Evolutionary conservation across 2,888 invertebrate species (phyloP), one percentile per base, ranked within the genome.

Genomic region (Odontothrips loti): DNA sequence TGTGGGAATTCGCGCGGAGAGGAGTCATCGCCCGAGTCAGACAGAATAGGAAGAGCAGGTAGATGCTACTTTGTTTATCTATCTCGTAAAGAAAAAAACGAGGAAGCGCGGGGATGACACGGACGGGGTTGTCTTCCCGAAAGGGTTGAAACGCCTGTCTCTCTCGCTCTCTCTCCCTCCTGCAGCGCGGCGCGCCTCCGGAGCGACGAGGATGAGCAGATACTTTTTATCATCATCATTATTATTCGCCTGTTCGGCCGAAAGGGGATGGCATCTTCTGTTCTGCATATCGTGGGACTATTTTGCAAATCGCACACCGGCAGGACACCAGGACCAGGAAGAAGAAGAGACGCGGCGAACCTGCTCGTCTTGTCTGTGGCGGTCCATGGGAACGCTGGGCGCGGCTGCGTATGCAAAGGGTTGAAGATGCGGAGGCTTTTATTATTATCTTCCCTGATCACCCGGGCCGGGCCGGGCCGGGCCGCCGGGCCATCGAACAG

Each of bases 21-120:
- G 68, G 68, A 75, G 68, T 75, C 68, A 75, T 10, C 23, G 68
- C 27, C 20, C 58, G 68, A 75, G 68, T 75, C 68, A 75, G 23
- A 23, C 23, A 27, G 27, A 75, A 75, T 75, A 75, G 68, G 68
- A 75, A 75, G 68, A 75, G 68, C 68, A 75, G 68, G 68, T 75
- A 75, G 68, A 75, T 75, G 68, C 68, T 75, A 75, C 68, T 75
- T 75, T 75, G 68, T 75, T 75, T 75, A 75, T 75, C 68, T 75
- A 75, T 75, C 68, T 75, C 68, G 68, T 75, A 75, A 75, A 75
- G 23, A 75, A 75, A 75, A 68, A 75, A 75, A 75, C 12, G 68
- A 75, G 68, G 68, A 75, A 75, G 68, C 58, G 15, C 58, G 68
- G 23, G 68, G 68, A 75, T 75, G 68, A 75, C 68, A 75, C 68